Conservation (phyloP, 2,113 vertebrate genomes). For the Leiothrix lutea region DNA sequence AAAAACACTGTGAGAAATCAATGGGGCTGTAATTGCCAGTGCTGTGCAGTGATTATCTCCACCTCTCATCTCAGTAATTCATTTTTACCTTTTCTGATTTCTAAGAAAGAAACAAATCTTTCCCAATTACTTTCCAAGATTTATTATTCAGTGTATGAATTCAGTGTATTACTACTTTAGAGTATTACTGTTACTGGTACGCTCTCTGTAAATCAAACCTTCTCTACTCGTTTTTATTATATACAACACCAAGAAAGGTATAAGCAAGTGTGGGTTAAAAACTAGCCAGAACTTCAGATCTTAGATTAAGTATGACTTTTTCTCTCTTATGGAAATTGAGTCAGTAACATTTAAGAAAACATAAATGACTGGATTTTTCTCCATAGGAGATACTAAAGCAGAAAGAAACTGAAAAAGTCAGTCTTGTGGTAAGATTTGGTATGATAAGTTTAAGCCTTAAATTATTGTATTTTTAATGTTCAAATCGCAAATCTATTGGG, state of each 20-base stretch:
- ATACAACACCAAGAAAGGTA: neutral
- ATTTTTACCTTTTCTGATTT: neutral
- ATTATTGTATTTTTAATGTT: neutral
- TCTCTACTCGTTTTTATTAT: neutral
- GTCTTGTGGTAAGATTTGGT: neutral
- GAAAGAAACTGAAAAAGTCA: neutral
- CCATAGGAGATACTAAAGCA: neutral
- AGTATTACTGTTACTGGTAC: neutral
- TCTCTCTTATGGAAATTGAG: conserved; percentile 2
- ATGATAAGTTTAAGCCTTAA: neutral
- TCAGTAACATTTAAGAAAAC: conserved; percentile 41
- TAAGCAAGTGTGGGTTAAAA: neutral
- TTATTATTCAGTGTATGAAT: neutral
- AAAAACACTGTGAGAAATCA: neutral
- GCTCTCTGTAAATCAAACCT: neutral
- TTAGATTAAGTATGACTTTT: neutral
- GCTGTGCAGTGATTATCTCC: neutral
- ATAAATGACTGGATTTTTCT: neutral
- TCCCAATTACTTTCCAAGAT: neutral
- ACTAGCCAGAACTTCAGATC: neutral
- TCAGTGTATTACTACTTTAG: neutral
- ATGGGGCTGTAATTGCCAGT: neutral
- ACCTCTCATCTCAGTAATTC: neutral
- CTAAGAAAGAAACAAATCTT: neutral
- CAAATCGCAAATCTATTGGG: neutral